Conservation (phyloP, 2,113 vertebrate genomes). For the Amia ocellicauda region DNA sequence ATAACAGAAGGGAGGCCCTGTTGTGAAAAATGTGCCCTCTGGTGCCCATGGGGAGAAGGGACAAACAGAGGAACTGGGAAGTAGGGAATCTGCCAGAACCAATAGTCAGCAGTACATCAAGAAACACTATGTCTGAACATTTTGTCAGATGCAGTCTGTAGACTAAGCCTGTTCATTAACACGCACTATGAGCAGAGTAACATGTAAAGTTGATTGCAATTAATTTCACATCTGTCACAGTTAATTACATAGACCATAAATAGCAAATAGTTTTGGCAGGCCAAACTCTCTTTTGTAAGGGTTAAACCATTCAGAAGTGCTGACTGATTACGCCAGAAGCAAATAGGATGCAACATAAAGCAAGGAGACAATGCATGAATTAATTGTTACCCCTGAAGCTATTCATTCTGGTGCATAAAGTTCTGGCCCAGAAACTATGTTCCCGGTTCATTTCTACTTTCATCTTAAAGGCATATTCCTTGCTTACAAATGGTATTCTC, state of each 20-base stretch:
- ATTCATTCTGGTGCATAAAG: neutral
- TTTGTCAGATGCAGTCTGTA: constrained; percentile 10
- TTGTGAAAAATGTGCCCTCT: constrained; percentile 9
- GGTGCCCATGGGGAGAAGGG: neutral
- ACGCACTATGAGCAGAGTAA: constrained; percentile 52
- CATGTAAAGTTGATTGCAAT: constrained; percentile 30
- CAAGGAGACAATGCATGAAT: neutral
- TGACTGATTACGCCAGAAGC: neutral
- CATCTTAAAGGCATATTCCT: neutral
- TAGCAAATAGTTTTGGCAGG: constrained; percentile 6
- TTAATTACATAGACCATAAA: constrained; percentile 19
- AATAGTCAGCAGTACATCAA: neutral
- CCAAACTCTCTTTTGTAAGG: neutral
- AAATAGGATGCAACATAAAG: neutral
- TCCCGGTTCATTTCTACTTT: neutral
- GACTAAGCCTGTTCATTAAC: constrained; percentile 60
- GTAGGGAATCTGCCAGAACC: neutral
- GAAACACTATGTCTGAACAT: neutral
- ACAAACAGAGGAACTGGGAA: neutral
- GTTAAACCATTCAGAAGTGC: neutral
- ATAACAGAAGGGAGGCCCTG: constrained; percentile 10
- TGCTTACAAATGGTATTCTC: neutral
- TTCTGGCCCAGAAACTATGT: neutral
- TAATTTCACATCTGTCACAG: constrained; percentile 28
- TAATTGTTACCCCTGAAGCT: neutral